These are phyloP conservation scores for Patella pellucida DNA, from an alignment of 2,888 invertebrate species.

Conservation along the genomic window DNA sequence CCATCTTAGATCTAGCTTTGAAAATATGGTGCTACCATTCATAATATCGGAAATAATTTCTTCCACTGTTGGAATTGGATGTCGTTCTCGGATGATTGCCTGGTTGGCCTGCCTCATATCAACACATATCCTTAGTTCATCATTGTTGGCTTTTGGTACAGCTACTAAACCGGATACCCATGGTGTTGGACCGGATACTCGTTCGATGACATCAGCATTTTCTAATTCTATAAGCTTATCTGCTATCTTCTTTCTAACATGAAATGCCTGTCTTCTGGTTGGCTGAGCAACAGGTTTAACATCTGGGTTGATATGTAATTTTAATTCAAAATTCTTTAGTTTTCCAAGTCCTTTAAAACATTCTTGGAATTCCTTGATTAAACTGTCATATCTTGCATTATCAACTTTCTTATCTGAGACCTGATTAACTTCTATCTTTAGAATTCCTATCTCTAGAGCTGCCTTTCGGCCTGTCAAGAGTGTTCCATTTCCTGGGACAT, in stretches of 20 bases:
- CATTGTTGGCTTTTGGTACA: neutral
- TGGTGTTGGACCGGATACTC: neutral
- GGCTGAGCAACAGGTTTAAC: conserved; percentile 1
- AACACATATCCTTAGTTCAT: neutral
- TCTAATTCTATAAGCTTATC: neutral
- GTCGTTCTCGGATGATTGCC: neutral
- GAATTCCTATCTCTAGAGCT: neutral
- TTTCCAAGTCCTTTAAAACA: conserved; percentile 7
- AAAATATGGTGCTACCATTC: too few species aligned
- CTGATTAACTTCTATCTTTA: neutral
- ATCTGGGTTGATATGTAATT: neutral
- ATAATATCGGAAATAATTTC: too few species aligned
- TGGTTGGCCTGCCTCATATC: neutral
- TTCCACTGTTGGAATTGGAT: too few species aligned
- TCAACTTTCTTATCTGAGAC: neutral
- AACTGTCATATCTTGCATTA: neutral
- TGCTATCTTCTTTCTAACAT: conserved; percentile 1
- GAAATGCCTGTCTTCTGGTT: neutral
- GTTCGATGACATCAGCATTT: neutral
- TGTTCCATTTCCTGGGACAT: neutral
- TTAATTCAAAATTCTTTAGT: conserved; percentile 4
- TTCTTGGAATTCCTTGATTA: neutral
- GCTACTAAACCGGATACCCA: conserved; percentile 30
- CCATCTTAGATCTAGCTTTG: too few species aligned
- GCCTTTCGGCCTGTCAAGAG: neutral